A percentile compares a stretch with the other conserved stretches of the same genome.
These are phyloP conservation scores for Allobates femoralis DNA, from an alignment of 2,797 vertebrate species.

Conservation along the genomic window DNA sequence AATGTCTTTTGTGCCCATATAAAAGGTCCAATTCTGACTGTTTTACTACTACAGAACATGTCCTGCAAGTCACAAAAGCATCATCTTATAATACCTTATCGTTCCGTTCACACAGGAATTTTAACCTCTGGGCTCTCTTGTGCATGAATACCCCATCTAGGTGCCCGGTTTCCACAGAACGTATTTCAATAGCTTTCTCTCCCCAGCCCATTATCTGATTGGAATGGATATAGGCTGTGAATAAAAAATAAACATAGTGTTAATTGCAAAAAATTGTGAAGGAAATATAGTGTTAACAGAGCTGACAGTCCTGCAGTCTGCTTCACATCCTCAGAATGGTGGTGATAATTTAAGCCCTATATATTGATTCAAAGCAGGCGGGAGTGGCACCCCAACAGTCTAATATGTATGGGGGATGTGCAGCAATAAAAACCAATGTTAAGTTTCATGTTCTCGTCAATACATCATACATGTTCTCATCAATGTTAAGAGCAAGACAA, in stretches of 20 bases:
- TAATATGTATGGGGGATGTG: no score
- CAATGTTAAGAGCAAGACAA: no score
- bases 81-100: constrained; percentile 86
- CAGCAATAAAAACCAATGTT: no score
- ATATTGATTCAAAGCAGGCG: no score
- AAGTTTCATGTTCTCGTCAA: no score
- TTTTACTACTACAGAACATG: neutral
- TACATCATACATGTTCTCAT: no score
- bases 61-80: neutral
- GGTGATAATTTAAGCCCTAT: no score
- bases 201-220: constrained; percentile 99
- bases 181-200: constrained; percentile 99
- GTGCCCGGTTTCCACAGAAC: constrained; percentile 99
- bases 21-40: neutral
- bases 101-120: constrained; percentile 98
- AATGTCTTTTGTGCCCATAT: no score
- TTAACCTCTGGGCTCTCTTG: constrained; percentile 98
- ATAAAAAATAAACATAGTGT: constrained; percentile 65
- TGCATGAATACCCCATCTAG: constrained; percentile 99
- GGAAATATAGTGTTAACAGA: neutral
- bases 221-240: constrained; percentile 98
- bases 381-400: no score
- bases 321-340: neutral
- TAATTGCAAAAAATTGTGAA: neutral
- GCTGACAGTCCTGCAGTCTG: neutral